Conservation (phyloP, 2,888 invertebrate species). For the Terebella lapidaria region DNA sequence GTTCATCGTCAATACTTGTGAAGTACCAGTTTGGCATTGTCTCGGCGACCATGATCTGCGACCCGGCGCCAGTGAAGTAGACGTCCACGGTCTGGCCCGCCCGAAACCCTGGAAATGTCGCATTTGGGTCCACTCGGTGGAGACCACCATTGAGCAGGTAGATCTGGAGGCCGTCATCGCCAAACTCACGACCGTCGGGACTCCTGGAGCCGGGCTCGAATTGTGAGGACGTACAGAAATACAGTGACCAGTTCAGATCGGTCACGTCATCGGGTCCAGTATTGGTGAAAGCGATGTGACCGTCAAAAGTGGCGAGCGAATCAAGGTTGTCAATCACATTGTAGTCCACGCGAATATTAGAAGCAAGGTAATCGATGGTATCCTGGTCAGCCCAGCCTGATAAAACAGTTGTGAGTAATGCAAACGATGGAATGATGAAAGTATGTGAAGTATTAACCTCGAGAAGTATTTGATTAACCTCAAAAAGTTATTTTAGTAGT, state of each 20-base stretch:
- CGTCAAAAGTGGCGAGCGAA: background rate
- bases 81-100: background rate
- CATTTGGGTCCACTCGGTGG: background rate
- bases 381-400: background rate
- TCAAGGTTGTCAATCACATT: background rate
- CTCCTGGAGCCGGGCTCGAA: background rate
- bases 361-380: background rate
- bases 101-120: background rate
- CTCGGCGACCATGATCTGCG: background rate
- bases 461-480: no score
- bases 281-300: background rate
- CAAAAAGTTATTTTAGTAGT: no score
- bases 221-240: background rate
- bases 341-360: background rate
- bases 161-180: background rate
- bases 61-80: background rate
- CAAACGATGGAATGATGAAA: no score
- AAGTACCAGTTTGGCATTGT: conserved; percentile 8
- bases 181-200: background rate
- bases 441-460: no score
- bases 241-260: background rate
- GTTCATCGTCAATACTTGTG: background rate
- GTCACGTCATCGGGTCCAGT: background rate
- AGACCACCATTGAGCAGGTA: background rate
- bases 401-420: no score